A percentile compares a stretch with the other conserved stretches of the same genome.
These are phyloP conservation scores for Anoplophora glabripennis DNA, from an alignment of 1,140 invertebrate genomes.

Conservation along the genomic window DNA sequence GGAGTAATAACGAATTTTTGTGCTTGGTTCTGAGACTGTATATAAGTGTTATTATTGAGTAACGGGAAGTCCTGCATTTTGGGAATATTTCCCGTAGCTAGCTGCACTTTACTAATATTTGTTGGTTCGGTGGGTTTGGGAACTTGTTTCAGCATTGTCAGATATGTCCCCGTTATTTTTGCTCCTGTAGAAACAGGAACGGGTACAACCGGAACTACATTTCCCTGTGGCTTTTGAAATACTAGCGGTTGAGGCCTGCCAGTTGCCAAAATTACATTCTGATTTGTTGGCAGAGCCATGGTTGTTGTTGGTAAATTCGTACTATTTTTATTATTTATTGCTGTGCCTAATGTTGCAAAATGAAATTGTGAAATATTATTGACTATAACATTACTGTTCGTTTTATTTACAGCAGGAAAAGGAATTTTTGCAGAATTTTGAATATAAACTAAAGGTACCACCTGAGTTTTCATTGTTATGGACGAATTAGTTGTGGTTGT, in stretches of 20 bases:
- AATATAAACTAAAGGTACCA: constrained; percentile 43
- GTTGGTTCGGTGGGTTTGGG: constrained; percentile 27
- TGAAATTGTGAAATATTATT: constrained; percentile 38
- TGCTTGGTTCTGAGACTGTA: constrained; percentile 16
- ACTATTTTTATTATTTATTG: not conserved
- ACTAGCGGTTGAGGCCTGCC: constrained; percentile 33
- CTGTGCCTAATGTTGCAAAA: constrained; percentile 23
- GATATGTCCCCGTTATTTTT: constrained; percentile 35
- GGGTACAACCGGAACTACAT: constrained; percentile 27
- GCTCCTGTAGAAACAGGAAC: constrained; percentile 17
- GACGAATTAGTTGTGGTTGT: constrained; percentile 8
- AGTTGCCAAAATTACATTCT: constrained; percentile 40
- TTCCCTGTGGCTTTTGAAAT: constrained; percentile 37
- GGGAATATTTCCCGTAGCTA: constrained; percentile 6
- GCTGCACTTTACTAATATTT: constrained; percentile 6
- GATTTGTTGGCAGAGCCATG: constrained; percentile 21
- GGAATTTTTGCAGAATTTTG: constrained; percentile 41
- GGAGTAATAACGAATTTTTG: constrained; percentile 46
- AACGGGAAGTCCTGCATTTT: constrained; percentile 4
- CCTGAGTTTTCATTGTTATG: constrained; percentile 29
- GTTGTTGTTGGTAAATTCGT: constrained; percentile 14
- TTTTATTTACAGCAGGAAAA: constrained; percentile 29
- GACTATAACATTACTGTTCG: constrained; percentile 28
- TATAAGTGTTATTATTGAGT: constrained; percentile 2
- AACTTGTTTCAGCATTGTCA: constrained; percentile 44